Percentiles rank a stretch among this genome's conserved stretches.
Evolutionary conservation across 1,140 invertebrate genomes (phyloP).

Genomic region (Ceratoteleas bidentatus): DNA sequence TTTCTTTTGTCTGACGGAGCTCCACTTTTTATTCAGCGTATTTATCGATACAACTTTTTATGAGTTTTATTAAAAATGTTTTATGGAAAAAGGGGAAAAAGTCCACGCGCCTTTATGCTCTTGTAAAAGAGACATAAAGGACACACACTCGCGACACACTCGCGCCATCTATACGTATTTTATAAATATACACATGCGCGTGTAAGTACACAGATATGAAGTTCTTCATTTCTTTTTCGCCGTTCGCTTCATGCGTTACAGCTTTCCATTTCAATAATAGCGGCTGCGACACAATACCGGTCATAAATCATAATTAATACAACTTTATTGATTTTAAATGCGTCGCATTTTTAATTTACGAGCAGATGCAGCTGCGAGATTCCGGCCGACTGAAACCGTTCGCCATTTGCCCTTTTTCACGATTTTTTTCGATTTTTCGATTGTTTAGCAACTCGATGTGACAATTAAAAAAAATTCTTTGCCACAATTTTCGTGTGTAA

Average conservation of each 20-base stretch:
- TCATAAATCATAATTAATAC: constrained; percentile 48
- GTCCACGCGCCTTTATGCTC: no score
- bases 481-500: no score
- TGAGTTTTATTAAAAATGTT: neutral
- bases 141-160: no score
- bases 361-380: constrained; percentile 5
- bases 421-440: no score
- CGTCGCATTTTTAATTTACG: constrained; percentile 35
- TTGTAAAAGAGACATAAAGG: no score
- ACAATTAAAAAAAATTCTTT: no score
- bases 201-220: neutral
- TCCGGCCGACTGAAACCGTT: no score
- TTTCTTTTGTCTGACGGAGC: neutral
- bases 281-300: neutral
- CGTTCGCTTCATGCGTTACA: constrained; percentile 7
- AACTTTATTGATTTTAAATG: constrained; percentile 45
- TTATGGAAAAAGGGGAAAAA: neutral
- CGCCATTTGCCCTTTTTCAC: no score
- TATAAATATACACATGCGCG: neutral
- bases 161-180: neutral
- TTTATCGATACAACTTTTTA: neutral
- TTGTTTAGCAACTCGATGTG: no score
- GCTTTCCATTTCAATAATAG: constrained; percentile 18
- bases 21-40: neutral
- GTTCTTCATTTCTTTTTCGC: constrained; percentile 1